phyloP scores from a whole-genome alignment of 2,888 invertebrate species.

The Drosophila aldrichi region DNA sequence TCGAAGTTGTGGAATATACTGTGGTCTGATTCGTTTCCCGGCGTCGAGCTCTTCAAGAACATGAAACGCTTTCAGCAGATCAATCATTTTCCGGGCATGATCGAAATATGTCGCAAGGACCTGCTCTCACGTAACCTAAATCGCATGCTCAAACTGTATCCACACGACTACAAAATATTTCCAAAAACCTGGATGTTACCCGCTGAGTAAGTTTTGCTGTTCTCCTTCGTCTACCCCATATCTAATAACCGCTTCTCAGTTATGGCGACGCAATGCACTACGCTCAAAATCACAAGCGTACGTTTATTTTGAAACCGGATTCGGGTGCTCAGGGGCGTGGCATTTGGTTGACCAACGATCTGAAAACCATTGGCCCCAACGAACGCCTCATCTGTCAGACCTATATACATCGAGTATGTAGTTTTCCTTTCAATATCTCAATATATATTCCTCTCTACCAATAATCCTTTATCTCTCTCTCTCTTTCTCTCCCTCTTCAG shows the following conservation, averaged over 20 bases:
- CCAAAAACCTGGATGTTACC: slow-evolving; percentile 98
- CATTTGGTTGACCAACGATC: slow-evolving; percentile 93
- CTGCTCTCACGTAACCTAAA: slow-evolving; percentile 94
- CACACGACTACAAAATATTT: slow-evolving; percentile 95
- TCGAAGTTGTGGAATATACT: slow-evolving; percentile 95
- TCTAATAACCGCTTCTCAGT: slow-evolving; percentile 74
- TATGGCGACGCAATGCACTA: slow-evolving; percentile 89
- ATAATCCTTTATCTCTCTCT: neutral
- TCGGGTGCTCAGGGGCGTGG: slow-evolving; percentile 96
- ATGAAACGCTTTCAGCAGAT: slow-evolving; percentile 97
- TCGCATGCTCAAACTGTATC: slow-evolving; percentile 94
- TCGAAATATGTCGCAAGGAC: slow-evolving; percentile 95
- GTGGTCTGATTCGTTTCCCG: slow-evolving; percentile 95
- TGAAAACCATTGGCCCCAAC: slow-evolving; percentile 90
- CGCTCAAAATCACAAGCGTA: slow-evolving; percentile 87
- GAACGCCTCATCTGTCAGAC: slow-evolving; percentile 95
- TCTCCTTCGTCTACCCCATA: neutral
- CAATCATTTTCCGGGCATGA: slow-evolving; percentile 97
- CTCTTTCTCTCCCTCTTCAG: slow-evolving; percentile 81
- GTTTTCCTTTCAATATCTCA: neutral
- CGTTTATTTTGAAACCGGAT: slow-evolving; percentile 96
- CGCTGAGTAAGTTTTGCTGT: slow-evolving; percentile 89
- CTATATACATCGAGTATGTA: slow-evolving; percentile 86
- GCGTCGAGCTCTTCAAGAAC: slow-evolving; percentile 94
- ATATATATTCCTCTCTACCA: no score